These are phyloP conservation scores for Venustoraphidia nigricollis DNA, from an alignment of 2,888 invertebrate species.

Conservation along the genomic window DNA sequence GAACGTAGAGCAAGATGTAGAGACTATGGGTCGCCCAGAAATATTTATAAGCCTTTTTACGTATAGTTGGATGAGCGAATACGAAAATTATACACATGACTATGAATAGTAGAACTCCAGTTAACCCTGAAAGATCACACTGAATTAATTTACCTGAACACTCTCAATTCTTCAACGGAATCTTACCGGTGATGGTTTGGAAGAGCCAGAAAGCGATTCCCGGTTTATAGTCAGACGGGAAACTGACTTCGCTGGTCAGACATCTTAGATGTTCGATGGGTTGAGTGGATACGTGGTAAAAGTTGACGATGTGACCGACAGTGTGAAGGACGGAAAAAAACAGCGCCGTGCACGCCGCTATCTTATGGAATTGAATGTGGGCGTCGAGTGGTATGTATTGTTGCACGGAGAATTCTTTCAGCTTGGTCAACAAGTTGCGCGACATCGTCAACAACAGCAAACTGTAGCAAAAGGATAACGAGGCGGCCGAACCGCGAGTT, in stretches of 20 bases:
- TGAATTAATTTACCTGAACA: neutral
- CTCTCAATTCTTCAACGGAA: neutral
- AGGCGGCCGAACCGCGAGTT: slow-evolving; percentile 86
- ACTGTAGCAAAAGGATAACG: slow-evolving; percentile 88
- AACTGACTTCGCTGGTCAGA: slow-evolving; percentile 84
- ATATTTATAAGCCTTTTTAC: slow-evolving; percentile 87
- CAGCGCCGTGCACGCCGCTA: slow-evolving; percentile 85
- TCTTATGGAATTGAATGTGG: slow-evolving; percentile 94
- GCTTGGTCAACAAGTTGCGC: slow-evolving; percentile 75
- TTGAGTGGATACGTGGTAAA: slow-evolving; percentile 93
- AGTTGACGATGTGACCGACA: slow-evolving; percentile 90
- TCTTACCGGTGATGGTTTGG: slow-evolving; percentile 76
- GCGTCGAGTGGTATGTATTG: slow-evolving; percentile 90
- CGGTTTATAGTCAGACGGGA: slow-evolving; percentile 85
- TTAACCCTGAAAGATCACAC: slow-evolving; percentile 44
- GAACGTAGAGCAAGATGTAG: slow-evolving; percentile 69
- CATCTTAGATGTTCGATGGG: slow-evolving; percentile 84
- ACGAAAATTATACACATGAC: slow-evolving; percentile 91
- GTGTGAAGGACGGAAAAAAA: slow-evolving; percentile 88
- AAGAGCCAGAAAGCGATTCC: slow-evolving; percentile 93
- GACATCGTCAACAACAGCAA: slow-evolving; percentile 86
- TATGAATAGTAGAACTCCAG: slow-evolving; percentile 73
- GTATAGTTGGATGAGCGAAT: slow-evolving; percentile 87
- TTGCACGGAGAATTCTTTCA: slow-evolving; percentile 86
- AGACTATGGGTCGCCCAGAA: slow-evolving; percentile 91